These are phyloP conservation scores for Volucella bombylans DNA, from an alignment of 2,888 invertebrate genomes.

Conservation along the genomic window DNA sequence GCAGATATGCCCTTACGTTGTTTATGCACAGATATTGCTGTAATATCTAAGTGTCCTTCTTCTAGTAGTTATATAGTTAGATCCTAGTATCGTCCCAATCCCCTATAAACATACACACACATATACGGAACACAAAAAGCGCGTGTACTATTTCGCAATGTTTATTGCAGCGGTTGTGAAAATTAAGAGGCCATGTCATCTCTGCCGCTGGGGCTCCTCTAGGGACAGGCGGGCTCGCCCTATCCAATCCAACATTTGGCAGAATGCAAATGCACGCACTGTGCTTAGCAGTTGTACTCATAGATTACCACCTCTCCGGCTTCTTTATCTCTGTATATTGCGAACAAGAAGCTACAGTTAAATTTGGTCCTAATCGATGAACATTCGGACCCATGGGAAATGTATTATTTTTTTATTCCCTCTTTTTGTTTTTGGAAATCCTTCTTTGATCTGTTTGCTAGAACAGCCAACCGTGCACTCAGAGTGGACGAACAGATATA, in stretches of 20 bases:
- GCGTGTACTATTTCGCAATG: slow-evolving; percentile 71
- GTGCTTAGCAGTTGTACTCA: slow-evolving; percentile 50
- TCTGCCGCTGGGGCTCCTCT: slow-evolving; percentile 26
- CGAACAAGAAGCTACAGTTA: slow-evolving; percentile 63
- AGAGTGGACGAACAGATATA: slow-evolving; percentile 10
- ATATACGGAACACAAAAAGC: slow-evolving; percentile 54
- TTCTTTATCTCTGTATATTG: slow-evolving; percentile 47
- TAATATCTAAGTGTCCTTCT: slow-evolving; percentile 71
- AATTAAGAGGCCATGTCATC: slow-evolving; percentile 73
- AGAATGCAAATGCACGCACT: slow-evolving; percentile 51
- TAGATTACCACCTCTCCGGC: slow-evolving; percentile 37
- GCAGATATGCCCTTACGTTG: slow-evolving; percentile 58
- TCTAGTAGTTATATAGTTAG: slow-evolving; percentile 47
- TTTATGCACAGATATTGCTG: slow-evolving; percentile 69
- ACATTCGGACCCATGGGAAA: slow-evolving; percentile 50
- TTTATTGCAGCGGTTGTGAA: slow-evolving; percentile 73
- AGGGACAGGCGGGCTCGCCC: slow-evolving; percentile 19
- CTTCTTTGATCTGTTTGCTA: slow-evolving; percentile 55
- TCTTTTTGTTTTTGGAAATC: slow-evolving; percentile 52
- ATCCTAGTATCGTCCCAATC: slow-evolving; percentile 15
- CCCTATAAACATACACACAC: slow-evolving; percentile 13
- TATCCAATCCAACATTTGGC: slow-evolving; percentile 33
- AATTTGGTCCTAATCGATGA: slow-evolving; percentile 66
- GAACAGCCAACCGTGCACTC: slow-evolving; percentile 47
- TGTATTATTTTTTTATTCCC: background rate